Base-by-base conservation (phyloP, 2,888 invertebrate species). In the Epinotia nisella region DNA sequence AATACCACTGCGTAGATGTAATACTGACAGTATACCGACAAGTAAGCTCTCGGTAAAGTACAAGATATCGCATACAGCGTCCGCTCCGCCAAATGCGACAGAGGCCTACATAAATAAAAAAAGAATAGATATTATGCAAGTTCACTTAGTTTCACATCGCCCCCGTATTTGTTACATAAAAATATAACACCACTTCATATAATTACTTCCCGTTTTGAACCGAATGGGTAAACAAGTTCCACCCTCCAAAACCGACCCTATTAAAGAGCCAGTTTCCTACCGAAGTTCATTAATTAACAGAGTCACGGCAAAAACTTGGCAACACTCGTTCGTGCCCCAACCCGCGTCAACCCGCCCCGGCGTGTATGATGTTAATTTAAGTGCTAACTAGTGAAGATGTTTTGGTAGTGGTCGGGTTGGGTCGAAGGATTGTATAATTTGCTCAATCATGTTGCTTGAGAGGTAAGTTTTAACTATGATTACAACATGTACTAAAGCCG, bases 271-370 rank as follows among this genome's bases (percentile, higher is more conserved):
- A 45, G 45, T 66, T 71, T 60, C 71, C 29, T 53, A 58, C 49
- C 70, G 56, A 71, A 72, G 35, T 72, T 67, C 55, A 45, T 62
- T 72, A 72, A 72, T 72, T 72, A 72, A 72, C 59, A 59, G 5
- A 29, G 21, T 49, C n/a, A 51, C 3, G 35, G 67, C 72, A 72
- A 72, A 72, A 72, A 72, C 67, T 67, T 72, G 55, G 49, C 7
- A 39, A 60, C 59, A 41, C 49, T 58, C 62, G 29, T 69, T 39
- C 21, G 41, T 35, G 19, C 19, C 45, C 29, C 41, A 56, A 68
- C 72, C 72, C 72, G 53, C 35, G 21, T 72, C 72, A 68, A 10
- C 58, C 56, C 17, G 64, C 53, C 53, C 19, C 21, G 39, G 21
- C 55, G 15, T 66, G 55, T 56, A 66, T 66, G 55, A 66, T 41